Evolutionary conservation across 2,888 invertebrate species (phyloP).

Genomic region (Noctua fimbriata): DNA sequence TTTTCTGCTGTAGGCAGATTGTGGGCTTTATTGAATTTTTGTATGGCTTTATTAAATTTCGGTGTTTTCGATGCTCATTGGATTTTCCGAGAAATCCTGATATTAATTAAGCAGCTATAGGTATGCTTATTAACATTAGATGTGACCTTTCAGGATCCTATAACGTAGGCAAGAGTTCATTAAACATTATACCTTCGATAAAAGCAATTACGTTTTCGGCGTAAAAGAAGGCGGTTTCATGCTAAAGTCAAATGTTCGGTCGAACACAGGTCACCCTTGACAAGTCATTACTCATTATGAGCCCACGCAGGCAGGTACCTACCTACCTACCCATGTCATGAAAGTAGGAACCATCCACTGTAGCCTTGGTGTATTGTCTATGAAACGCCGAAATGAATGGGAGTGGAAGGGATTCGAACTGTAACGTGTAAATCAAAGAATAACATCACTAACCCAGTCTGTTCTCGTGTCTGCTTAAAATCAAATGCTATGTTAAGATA

Average conservation of each 20-base stretch:
- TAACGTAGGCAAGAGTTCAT: conserved; percentile 21
- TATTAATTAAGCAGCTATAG: background rate
- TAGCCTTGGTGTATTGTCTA: conserved; percentile 35
- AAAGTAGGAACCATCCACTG: conserved; percentile 11
- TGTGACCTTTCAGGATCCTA: conserved; percentile 6
- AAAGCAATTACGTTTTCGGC: conserved; percentile 39
- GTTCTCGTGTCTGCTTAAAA: conserved; percentile 60
- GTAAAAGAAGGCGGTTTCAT: conserved; percentile 42
- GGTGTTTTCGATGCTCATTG: conserved; percentile 1
- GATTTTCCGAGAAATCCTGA: background rate
- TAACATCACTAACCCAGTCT: conserved; percentile 28
- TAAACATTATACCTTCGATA: conserved; percentile 35
- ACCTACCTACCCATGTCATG: conserved; percentile 19
- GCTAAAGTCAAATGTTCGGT: conserved; percentile 50
- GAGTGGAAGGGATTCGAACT: conserved; percentile 38
- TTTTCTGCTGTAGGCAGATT: conserved; percentile 36
- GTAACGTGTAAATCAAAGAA: conserved; percentile 49
- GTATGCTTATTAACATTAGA: background rate
- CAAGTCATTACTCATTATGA: conserved; percentile 63
- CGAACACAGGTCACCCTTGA: conserved; percentile 61
- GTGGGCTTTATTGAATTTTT: conserved; percentile 8
- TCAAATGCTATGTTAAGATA: conserved; percentile 71
- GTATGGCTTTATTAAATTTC: conserved; percentile 25
- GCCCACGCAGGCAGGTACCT: conserved; percentile 32
- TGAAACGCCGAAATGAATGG: conserved; percentile 42